A percentile compares a stretch with the other conserved stretches of the same genome.
phyloP scores from a whole-genome alignment of 2,113 vertebrate species.

The Hirundichthys speculiger region DNA sequence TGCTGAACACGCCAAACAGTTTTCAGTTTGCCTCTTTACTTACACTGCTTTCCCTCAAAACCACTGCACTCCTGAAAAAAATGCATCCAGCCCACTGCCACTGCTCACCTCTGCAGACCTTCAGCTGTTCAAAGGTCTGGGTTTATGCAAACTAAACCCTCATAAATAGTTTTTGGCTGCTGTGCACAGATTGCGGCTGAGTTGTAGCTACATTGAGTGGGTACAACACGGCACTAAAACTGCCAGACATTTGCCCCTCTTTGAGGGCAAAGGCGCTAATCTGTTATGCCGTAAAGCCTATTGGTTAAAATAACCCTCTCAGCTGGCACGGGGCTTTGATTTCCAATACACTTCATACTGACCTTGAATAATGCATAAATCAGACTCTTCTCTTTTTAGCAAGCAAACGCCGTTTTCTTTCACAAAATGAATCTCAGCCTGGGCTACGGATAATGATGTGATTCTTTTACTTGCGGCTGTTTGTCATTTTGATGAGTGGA shows the following conservation, averaged over 20 bases:
- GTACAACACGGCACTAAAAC: background rate
- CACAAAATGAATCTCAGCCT: slow-evolving; percentile 21
- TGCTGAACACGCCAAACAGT: slow-evolving; percentile 31
- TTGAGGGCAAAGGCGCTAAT: slow-evolving; percentile 11
- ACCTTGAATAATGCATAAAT: slow-evolving; percentile 55
- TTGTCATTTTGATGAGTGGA: slow-evolving; percentile 34
- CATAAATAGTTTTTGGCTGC: slow-evolving; percentile 22
- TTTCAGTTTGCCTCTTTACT: slow-evolving; percentile 3
- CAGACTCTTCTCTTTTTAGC: slow-evolving; percentile 18
- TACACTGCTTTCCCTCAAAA: slow-evolving; percentile 17
- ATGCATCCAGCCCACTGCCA: slow-evolving; percentile 13
- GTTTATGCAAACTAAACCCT: slow-evolving; percentile 35
- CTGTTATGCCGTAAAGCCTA: slow-evolving; percentile 10
- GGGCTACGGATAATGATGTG: slow-evolving; percentile 21
- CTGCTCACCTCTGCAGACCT: slow-evolving; percentile 26
- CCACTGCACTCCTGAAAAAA: slow-evolving; percentile 3
- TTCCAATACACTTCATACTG: slow-evolving; percentile 21
- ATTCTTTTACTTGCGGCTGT: slow-evolving; percentile 29
- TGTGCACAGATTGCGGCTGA: background rate
- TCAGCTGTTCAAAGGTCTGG: slow-evolving; percentile 14
- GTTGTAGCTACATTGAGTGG: background rate
- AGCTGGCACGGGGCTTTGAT: slow-evolving; percentile 8
- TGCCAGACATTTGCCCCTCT: slow-evolving; percentile 11
- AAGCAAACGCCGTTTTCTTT: slow-evolving; percentile 27
- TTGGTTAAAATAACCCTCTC: slow-evolving; percentile 23